Evolutionary conservation across 1,140 invertebrate genomes (phyloP).

Genomic region (Olivierus martensii): DNA sequence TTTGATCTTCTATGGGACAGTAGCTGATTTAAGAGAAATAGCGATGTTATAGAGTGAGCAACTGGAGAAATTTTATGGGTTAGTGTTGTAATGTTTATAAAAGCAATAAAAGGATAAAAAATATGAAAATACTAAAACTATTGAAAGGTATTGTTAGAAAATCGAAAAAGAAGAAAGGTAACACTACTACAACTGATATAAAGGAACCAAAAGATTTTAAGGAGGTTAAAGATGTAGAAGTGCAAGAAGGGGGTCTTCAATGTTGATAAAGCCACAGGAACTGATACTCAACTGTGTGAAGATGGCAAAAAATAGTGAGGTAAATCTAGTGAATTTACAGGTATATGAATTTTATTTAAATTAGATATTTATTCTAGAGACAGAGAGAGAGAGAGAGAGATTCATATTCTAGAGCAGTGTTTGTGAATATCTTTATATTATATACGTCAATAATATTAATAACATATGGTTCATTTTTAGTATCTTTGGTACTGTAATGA

Average conservation of each 20-base stretch:
- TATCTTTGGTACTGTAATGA: too few relatives aligned
- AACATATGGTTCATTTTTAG: too few relatives aligned
- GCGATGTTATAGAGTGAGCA: not conserved
- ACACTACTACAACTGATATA: not conserved
- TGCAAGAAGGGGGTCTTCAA: not conserved
- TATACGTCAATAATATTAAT: too few relatives aligned
- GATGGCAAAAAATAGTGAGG: not conserved
- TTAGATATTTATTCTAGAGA: too few relatives aligned
- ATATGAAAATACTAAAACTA: not conserved
- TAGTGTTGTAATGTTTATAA: not conserved
- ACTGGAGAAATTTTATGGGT: not conserved
- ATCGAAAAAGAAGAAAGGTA: not conserved
- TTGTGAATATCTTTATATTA: too few relatives aligned
- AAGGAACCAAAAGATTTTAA: not conserved
- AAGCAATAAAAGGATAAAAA: not conserved
- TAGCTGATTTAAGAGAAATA: not conserved
- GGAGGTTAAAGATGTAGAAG: not conserved
- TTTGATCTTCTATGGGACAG: too few relatives aligned
- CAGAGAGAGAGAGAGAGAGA: too few relatives aligned
- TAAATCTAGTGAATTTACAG: too few relatives aligned
- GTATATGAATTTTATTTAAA: too few relatives aligned
- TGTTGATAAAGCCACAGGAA: not conserved
- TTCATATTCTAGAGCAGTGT: too few relatives aligned
- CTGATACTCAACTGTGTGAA: not conserved
- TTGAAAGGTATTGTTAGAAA: not conserved